Evolutionary conservation across 1,140 invertebrate species (phyloP), one percentile per base, ranked within the genome.

Genomic region (Euschistus heros): DNA sequence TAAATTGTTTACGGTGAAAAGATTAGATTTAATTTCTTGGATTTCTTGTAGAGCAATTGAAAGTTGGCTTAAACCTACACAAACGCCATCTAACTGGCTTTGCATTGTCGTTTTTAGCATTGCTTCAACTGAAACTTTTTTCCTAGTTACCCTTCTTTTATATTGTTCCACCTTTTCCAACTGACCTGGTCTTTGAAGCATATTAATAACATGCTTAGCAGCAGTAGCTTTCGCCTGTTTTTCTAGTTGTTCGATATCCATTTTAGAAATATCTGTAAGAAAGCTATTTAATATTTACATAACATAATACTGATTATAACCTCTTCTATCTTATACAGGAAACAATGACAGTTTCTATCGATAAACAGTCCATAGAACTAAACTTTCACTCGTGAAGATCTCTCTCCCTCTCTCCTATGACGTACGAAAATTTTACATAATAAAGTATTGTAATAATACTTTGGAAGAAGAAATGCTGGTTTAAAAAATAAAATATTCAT

Each of bases 61-160:
- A 17, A 99, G 77, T 74, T 97, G 91, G 72, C 89, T 87, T n/a
- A 99, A 82, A 0, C 95, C 96, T 14, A 92, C 88, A 71, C 89
- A 82, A 0, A 98, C 95, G 0, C 94, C 95, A 79, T 99, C 96
- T 46, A 99, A 76, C 77, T 99, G 95, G 72, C 92, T 94, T 77
- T 99, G 95, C 79, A 99, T 93, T 7, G 94, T 93, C n/a, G 94
- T 97, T 78, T 98, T 97, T 18, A 99, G 76, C 82, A 97, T 91
- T 15, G 94, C 92, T 78, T 99, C 96, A 26, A 97, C 92, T 7
- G 95, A 96, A 0, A 92, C 91, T 78, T 97, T 89, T 68, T 94
- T 92, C 18, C 89, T 78, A 14, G 81, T 81, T 65, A 91, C 87
- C 72, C 87, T 75, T 70, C 84, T 84, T 73, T 89, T 92, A 70